Evolutionary conservation across 2,113 vertebrate genomes (phyloP), one percentile per base, ranked within the genome.

Genomic region (Hystrix brachyura): DNA sequence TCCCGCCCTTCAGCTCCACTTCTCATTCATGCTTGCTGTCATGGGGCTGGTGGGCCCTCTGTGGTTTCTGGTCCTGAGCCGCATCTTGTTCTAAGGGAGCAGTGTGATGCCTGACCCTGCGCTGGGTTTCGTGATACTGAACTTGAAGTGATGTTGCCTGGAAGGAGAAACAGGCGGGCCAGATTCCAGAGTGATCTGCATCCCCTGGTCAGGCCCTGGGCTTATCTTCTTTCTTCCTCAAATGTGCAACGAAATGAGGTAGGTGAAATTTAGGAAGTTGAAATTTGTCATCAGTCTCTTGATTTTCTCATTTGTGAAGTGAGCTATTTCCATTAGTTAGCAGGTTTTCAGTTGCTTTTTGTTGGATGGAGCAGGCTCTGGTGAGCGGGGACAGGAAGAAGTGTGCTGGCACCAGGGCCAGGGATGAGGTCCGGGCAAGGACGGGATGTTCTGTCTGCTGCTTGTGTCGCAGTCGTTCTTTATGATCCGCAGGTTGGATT

Each of bases 371-470:
- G 19, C 53, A 10, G 48, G 23, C 46, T 51, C 8, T 51, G 0
- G 21, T 11, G 27, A 48, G 18, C 60, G 23, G 14, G 13, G n/a
- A 5, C 48, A 0, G 5, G 59, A 38, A 10, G 62, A 27, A 3
- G 18, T 1, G 7, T 29, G 38, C 13, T 17, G 17, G 32, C 76
- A 25, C 1, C 48, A 19, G 7, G 6, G 27, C 27, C 6, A 51
- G 17, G 51, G 1, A 8, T 74, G 89, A 43, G 3, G 19, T 53
- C 34, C 64, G 43, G 51, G 65, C 60, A 23, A 46, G 17, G 67
- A 0, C 4, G 1, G 19, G 0, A 15, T 13, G 18, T 25, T 27
- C 25, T n/a, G 38, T 34, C 38, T 15, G 0, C 27, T 38, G 57
- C 55, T 38, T 12, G 2, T 0, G 2, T 5, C 29, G 25, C 29